These are phyloP conservation scores for Argentina silus DNA, from an alignment of 2,797 vertebrate genomes.

Conservation along the genomic window DNA sequence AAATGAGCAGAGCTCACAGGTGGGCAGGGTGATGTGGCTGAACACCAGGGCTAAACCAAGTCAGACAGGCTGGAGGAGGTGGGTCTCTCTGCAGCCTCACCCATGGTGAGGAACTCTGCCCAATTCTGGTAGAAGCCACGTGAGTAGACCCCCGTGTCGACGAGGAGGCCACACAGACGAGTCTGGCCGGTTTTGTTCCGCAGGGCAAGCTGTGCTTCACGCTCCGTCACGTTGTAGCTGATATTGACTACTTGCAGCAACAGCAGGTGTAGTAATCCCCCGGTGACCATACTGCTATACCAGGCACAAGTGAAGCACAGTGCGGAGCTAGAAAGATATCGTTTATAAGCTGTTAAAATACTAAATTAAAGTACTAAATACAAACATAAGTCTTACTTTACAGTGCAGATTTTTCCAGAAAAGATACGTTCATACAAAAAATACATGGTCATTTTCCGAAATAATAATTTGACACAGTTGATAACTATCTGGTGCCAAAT, in stretches of 20 bases:
- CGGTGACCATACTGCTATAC: constrained; percentile 92
- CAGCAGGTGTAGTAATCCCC: constrained; percentile 88
- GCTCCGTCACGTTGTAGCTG: constrained; percentile 95
- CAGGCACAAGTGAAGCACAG: constrained; percentile 95
- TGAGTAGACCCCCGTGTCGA: constrained; percentile 86
- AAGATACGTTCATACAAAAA: too few relatives aligned
- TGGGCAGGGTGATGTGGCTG: not conserved
- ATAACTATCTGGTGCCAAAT: not conserved
- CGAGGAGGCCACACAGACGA: constrained; percentile 84
- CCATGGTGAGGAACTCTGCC: constrained; percentile 89
- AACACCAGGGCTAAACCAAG: constrained; percentile 63
- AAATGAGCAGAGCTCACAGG: not conserved
- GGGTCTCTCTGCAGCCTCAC: constrained; percentile 36
- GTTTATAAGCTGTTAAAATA: too few relatives aligned
- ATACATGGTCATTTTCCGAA: too few relatives aligned
- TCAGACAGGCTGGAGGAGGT: constrained; percentile 54
- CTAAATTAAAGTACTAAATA: too few relatives aligned
- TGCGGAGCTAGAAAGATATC: constrained; percentile 80
- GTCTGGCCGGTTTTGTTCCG: constrained; percentile 84
- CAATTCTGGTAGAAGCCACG: constrained; percentile 89
- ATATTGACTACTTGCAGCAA: constrained; percentile 90
- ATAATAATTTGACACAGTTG: too few relatives aligned
- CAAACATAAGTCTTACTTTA: too few relatives aligned
- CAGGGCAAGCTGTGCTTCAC: constrained; percentile 89
- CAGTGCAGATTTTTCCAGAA: too few relatives aligned